Evolutionary conservation across 2,888 invertebrate species (phyloP), one percentile per base, ranked within the genome.

Genomic region (Hyalella azteca): DNA sequence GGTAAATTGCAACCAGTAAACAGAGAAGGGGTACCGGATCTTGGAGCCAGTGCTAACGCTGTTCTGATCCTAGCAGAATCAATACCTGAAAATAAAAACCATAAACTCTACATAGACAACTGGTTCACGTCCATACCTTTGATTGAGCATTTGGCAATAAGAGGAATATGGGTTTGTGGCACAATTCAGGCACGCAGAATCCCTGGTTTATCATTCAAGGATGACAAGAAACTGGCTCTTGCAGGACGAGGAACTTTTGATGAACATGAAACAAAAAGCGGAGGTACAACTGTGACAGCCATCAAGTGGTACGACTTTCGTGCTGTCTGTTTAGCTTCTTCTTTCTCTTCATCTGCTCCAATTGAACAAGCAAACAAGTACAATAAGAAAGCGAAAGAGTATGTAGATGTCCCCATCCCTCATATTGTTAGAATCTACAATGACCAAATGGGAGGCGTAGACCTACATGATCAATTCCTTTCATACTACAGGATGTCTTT

Each of bases 381-480:
- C 81, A 79, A 78, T n/a, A 81, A 77, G 50, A 81, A 85, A 78
- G 78, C 76, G 26, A 75, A 75, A 32, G 50, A 50, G 29, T 78
- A 77, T 40, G 79, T 84, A 75, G 50, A 84, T 36, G 77, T 84
- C 13, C 78, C 79, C 39, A 39, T 76, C 39, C 82, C 85, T 49
- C 26, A 48, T 41, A 78, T 80, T 73, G 79, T 85, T 15, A 73
- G 79, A 39, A 41, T 39, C 29, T 84, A 85, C 76, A 82, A n/a
- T n/a, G n/a, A 82, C n/a, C 66, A 79, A 41, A 84, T 81, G 81
- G 78, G 81, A 54, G 81, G 83, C 48, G 80, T 80, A 39, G 81
- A 85, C 78, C 75, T 85, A 36, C 75, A 81, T 83, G 48, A 50
- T 81, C 26, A 73, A 76, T 36, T 79, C 75, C 73, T 81, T 19